Evolutionary conservation across 2,797 vertebrate genomes (phyloP).

Genomic region (Antrozous pallidus): DNA sequence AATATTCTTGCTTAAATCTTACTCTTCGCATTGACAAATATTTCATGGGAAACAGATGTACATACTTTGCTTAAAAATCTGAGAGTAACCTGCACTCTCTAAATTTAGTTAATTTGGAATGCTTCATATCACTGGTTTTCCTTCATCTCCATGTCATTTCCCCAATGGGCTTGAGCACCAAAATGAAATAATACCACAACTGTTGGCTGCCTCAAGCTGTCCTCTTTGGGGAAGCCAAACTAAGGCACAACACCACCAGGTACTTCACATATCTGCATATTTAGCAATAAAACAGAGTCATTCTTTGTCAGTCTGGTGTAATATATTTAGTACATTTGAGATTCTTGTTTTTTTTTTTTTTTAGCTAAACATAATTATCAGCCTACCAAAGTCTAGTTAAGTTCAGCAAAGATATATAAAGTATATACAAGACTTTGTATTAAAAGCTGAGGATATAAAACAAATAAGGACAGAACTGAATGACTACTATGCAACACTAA

Average conservation of each 20-base stretch:
- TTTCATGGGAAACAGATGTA: background rate
- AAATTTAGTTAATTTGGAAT: background rate
- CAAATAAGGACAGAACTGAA: background rate
- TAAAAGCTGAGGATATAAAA: background rate
- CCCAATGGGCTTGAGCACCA: background rate
- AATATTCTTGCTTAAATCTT: slow-evolving; percentile 1
- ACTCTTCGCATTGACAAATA: background rate
- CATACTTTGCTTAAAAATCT: background rate
- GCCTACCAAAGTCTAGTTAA: background rate
- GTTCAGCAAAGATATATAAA: background rate
- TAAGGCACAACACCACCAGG: background rate
- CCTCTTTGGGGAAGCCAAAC: background rate
- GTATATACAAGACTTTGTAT: background rate
- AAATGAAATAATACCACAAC: background rate
- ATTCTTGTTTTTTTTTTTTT: background rate
- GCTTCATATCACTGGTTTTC: background rate
- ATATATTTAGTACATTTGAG: background rate
- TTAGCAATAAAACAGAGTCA: background rate
- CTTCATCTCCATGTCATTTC: background rate
- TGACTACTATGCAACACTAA: background rate
- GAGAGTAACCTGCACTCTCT: background rate
- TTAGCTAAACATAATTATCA: background rate
- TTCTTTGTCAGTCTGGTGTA: background rate
- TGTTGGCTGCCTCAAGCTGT: background rate
- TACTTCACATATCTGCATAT: background rate